Conservation (phyloP, 2,113 vertebrate genomes). For the Ptilorrhoa leucosticta region DNA sequence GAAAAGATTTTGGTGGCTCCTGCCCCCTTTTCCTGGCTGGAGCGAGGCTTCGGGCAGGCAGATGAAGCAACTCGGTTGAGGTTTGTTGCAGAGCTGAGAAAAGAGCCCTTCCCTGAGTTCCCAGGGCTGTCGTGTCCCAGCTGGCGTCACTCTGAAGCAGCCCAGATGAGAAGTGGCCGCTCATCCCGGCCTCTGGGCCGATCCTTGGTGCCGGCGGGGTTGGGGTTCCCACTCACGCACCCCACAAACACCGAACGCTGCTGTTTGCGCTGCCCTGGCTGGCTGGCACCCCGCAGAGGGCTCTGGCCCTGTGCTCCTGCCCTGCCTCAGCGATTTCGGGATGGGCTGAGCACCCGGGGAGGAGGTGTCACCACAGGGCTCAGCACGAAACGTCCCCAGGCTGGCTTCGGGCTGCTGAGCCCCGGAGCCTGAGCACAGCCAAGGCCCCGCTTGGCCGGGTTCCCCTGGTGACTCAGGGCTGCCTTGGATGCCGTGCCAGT, state of each 20-base stretch:
- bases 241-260: neutral
- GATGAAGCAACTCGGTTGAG: neutral
- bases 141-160: neutral
- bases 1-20: neutral
- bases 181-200: neutral
- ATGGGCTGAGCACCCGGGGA: neutral
- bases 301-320: neutral
- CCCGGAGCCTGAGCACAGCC: neutral
- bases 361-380: neutral
- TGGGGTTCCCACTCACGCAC: neutral
- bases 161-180: neutral
- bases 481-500: neutral
- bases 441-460: neutral
- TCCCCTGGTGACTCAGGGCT: neutral
- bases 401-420: neutral
- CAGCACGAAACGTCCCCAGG: neutral
- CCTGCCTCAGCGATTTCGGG: neutral
- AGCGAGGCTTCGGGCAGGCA: neutral
- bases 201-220: neutral
- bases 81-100: neutral
- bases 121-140: neutral
- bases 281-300: fast-evolving
- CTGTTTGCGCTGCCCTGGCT: neutral
- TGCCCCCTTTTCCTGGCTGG: neutral
- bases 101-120: neutral